Percentiles rank a stretch among this genome's conserved stretches.
phyloP scores from a whole-genome alignment of 1,140 invertebrate species.

The Latrodectus geometricus region DNA sequence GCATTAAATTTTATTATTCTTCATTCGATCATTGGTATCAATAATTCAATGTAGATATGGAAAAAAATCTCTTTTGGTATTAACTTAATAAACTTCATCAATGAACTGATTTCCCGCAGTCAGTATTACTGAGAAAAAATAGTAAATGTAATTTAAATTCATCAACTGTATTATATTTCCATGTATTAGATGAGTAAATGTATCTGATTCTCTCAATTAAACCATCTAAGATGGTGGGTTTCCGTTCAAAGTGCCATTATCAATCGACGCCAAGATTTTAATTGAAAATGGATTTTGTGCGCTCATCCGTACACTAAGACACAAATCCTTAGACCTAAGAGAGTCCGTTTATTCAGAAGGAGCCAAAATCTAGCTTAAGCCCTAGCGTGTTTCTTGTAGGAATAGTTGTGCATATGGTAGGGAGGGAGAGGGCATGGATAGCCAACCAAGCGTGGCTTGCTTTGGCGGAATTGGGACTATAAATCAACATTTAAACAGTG shows the following conservation, averaged over 20 bases:
- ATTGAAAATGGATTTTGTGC: slow-evolving; percentile 54
- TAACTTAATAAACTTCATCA: too few relatives aligned
- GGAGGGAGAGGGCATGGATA: slow-evolving; percentile 11
- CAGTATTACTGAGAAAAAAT: not conserved
- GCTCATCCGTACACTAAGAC: not conserved
- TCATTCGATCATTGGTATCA: too few relatives aligned
- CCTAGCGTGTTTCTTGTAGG: slow-evolving; percentile 42
- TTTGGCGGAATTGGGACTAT: slow-evolving; percentile 12
- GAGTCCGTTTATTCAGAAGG: slow-evolving; percentile 10
- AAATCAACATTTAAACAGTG: slow-evolving; percentile 44
- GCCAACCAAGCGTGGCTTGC: slow-evolving; percentile 26
- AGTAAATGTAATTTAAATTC: not conserved
- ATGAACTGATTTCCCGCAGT: not conserved
- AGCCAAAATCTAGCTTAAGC: slow-evolving; percentile 42
- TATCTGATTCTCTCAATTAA: not conserved
- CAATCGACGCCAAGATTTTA: slow-evolving; percentile 42
- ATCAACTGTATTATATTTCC: not conserved
- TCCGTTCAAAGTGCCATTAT: not conserved
- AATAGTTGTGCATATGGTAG: not conserved
- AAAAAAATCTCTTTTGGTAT: too few relatives aligned
- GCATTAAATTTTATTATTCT: too few relatives aligned
- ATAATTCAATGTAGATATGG: too few relatives aligned
- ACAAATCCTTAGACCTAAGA: not conserved
- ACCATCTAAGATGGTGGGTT: not conserved
- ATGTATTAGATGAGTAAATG: too few relatives aligned